A percentile compares a stretch with the other conserved stretches of the same genome.
Conservation (phyloP, 2,888 invertebrate genomes). For the Seira sanloemensis region DNA sequence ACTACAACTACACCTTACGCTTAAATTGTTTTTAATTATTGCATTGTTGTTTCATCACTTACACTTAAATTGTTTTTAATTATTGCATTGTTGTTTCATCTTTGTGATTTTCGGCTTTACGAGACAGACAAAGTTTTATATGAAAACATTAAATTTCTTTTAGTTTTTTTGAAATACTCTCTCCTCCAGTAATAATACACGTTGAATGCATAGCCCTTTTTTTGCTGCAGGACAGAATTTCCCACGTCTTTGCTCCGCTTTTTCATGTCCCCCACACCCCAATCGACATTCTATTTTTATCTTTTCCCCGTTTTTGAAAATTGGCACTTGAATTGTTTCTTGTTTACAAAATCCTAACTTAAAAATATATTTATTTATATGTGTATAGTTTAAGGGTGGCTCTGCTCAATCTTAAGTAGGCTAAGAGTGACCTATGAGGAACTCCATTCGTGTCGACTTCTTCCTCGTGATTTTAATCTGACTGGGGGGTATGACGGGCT, state of each 20-base stretch:
- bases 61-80: not conserved
- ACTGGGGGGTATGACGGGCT: conserved; percentile 65
- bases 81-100: conserved; percentile 13
- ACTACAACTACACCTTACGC: too few relatives aligned
- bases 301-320: not conserved
- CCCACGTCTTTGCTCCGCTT: not conserved
- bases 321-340: not conserved
- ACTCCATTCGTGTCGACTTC: conserved; percentile 68
- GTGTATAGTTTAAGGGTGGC: not conserved
- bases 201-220: not conserved
- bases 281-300: not conserved
- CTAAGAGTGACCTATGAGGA: conserved; percentile 32
- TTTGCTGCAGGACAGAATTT: not conserved
- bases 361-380: not conserved
- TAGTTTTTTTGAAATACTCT: not conserved
- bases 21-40: not conserved
- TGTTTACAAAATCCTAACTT: not conserved
- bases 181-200: not conserved
- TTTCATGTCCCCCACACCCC: not conserved
- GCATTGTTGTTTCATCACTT: conserved; percentile 12
- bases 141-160: too few relatives aligned
- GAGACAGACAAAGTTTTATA: too few relatives aligned
- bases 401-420: not conserved
- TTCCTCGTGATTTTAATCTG: conserved; percentile 68
- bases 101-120: not conserved